Evolutionary conservation across 2,888 invertebrate genomes (phyloP).

Genomic region (Platycnemis pennipes): DNA sequence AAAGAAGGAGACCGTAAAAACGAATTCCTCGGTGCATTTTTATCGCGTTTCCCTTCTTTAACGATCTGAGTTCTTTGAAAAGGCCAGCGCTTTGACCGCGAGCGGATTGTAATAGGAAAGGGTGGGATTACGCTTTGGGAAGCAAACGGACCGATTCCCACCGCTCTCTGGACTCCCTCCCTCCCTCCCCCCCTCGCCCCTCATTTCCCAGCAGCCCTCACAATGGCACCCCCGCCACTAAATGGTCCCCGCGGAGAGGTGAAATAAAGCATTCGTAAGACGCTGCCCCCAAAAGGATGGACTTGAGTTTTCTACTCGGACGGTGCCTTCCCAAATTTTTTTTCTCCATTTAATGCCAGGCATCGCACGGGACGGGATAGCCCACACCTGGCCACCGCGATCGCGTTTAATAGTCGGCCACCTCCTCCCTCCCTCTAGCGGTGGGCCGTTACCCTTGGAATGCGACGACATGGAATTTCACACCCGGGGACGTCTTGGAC

Average conservation of each 20-base stretch:
- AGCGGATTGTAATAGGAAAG: not conserved
- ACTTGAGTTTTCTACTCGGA: not conserved
- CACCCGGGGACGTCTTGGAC: not conserved
- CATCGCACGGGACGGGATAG: not conserved
- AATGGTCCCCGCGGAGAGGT: not conserved
- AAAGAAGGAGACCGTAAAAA: not conserved
- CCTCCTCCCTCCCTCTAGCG: not conserved
- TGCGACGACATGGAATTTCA: conserved; percentile 25
- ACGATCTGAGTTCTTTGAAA: conserved; percentile 3
- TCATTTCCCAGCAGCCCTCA: too few species aligned
- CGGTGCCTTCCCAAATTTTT: not conserved
- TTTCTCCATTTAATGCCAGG: not conserved
- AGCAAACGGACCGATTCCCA: not conserved
- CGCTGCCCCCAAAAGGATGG: not conserved
- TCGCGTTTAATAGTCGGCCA: not conserved
- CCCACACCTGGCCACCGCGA: not conserved
- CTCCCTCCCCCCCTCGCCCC: not conserved
- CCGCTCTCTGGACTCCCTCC: not conserved
- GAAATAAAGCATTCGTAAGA: conserved; percentile 16
- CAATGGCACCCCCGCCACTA: not conserved
- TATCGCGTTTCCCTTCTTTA: conserved; percentile 29
- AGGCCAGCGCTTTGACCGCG: not conserved
- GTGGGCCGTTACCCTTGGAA: not conserved
- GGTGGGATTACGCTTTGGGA: not conserved
- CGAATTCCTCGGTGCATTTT: conserved; percentile 1